A percentile compares a stretch with the other conserved stretches of the same genome.
These are phyloP conservation scores for Limnothrissa miodon DNA, from an alignment of 2,113 vertebrate genomes.

Conservation along the genomic window DNA sequence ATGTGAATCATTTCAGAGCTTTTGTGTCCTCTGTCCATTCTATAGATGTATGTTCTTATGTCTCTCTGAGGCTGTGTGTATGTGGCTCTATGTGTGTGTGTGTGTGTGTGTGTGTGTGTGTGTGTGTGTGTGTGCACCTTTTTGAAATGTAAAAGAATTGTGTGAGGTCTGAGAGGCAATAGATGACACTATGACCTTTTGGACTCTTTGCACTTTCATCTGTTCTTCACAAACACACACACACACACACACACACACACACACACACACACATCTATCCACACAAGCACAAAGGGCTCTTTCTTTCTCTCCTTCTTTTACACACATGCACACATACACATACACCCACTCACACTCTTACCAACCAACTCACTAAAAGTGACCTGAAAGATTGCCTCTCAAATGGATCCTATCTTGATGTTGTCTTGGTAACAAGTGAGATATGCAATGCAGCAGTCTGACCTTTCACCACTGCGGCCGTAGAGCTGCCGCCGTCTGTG, in stretches of 20 bases:
- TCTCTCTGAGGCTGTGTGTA: background rate
- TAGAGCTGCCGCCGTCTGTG: background rate
- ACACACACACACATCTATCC: conserved; percentile 26
- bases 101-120: background rate
- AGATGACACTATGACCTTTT: conserved; percentile 1
- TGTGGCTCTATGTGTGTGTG: background rate
- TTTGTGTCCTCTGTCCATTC: conserved; percentile 13
- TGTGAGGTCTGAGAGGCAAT: conserved; percentile 1
- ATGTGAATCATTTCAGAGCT: conserved; percentile 3
- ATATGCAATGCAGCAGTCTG: background rate
- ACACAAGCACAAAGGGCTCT: background rate
- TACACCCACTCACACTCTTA: conserved; percentile 24
- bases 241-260: conserved; percentile 33
- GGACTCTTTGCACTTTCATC: background rate
- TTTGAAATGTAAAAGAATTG: background rate
- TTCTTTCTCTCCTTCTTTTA: background rate
- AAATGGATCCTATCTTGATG: conserved; percentile 47
- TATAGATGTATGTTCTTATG: background rate
- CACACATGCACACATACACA: conserved; percentile 27
- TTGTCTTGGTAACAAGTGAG: conserved; percentile 35
- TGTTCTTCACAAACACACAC: background rate
- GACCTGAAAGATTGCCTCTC: conserved; percentile 9
- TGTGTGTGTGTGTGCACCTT: conserved; percentile 1
- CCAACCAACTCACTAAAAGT: background rate
- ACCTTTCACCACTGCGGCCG: background rate